Percentiles rank a stretch among this genome's conserved stretches.
phyloP scores from a whole-genome alignment of 1,140 invertebrate species.

The Eriosoma lanigerum region DNA sequence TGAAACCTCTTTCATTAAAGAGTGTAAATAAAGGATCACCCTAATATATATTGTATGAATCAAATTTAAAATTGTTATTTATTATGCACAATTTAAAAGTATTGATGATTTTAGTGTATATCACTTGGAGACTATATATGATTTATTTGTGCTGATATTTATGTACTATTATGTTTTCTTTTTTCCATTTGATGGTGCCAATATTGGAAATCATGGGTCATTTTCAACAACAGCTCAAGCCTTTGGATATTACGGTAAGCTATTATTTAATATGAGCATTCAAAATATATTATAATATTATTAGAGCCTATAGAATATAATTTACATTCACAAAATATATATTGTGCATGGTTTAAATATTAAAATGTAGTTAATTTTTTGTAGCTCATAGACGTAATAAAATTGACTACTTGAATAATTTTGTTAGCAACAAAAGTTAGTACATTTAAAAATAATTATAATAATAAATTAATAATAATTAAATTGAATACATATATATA shows the following conservation, averaged over 20 bases:
- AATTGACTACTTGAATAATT: conserved; percentile 30
- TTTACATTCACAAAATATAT: neutral
- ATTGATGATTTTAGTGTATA: conserved; percentile 26
- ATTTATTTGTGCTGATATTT: neutral
- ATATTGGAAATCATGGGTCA: conserved; percentile 14
- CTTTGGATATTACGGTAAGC: conserved; percentile 99
- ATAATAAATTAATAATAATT: conserved; percentile 7
- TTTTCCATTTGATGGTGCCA: conserved; percentile 39
- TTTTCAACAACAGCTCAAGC: conserved; percentile 75
- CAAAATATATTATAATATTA: neutral
- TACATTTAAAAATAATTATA: conserved; percentile 34
- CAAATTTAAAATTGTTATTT: conserved; percentile 6
- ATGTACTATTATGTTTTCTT: conserved; percentile 21
- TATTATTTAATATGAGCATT: conserved; percentile 60
- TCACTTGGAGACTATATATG: conserved; percentile 34
- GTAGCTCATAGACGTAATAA: conserved; percentile 23
- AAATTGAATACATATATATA: neutral
- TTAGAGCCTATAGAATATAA: conserved; percentile 20
- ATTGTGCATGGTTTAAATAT: conserved; percentile 19
- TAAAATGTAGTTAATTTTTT: conserved; percentile 21
- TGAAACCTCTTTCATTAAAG: no score
- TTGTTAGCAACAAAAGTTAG: conserved; percentile 22
- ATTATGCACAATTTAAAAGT: neutral
- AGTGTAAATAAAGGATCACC: no score
- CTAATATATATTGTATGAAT: neutral